These are phyloP conservation scores for Atherinomorus stipes DNA, from an alignment of 2,113 vertebrate genomes.

Conservation along the genomic window DNA sequence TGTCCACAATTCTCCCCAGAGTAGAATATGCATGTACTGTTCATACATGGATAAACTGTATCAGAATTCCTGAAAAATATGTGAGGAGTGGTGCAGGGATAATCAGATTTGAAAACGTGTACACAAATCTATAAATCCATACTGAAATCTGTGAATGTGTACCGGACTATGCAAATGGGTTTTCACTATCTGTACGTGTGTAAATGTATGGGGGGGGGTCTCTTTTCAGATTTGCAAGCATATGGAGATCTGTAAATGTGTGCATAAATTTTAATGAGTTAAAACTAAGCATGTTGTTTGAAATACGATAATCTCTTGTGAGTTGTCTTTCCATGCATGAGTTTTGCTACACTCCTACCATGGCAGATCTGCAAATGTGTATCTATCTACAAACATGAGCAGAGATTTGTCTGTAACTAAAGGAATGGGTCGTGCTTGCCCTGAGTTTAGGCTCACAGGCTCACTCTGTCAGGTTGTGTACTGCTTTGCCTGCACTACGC, in stretches of 20 bases:
- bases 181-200: not conserved
- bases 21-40: not conserved
- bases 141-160: not conserved
- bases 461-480: not conserved
- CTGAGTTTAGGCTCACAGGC: not conserved
- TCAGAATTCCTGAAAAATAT: not conserved
- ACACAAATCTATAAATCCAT: not conserved
- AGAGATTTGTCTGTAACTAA: not conserved
- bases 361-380: not conserved
- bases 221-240: not conserved
- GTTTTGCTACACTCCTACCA: not conserved
- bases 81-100: not conserved
- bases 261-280: not conserved
- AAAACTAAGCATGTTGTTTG: too few species aligned
- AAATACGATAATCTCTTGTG: too few species aligned
- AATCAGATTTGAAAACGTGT: not conserved
- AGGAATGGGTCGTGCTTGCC: not conserved
- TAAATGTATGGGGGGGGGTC: not conserved
- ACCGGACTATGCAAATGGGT: not conserved
- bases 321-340: too few species aligned
- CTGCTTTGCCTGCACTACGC: not conserved
- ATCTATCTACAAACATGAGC: conserved; percentile 5
- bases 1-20: conserved; percentile 1
- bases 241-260: not conserved
- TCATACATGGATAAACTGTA: not conserved